Evolutionary conservation across 2,797 vertebrate species (phyloP), one percentile per base, ranked within the genome.

Genomic region (Clarias pachynema): DNA sequence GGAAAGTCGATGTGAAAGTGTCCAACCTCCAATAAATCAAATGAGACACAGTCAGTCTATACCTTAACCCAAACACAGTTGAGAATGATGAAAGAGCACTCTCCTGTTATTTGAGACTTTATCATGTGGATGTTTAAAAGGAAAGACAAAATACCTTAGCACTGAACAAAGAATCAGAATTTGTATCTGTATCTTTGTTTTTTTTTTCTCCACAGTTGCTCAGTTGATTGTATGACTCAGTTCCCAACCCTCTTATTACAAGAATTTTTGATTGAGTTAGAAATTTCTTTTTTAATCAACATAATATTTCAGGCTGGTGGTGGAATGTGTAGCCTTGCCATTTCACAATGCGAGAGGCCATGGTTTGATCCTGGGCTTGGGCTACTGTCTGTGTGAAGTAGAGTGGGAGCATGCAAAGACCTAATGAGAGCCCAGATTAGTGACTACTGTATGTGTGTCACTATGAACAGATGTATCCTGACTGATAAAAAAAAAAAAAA

Each of bases 11-110:
- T 95, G 95, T 95, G 94, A 95, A 95, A 96, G 95, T 94, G 94
- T 94, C 95, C 94, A 95, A 95, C 94, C 94, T 94, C 93, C 93
- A 94, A 96, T 96, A 95, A 95, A 96, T 96, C 95, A 96, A 68
- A 90, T 80, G 16, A 81, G 95, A 96, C 93, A 92, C 92, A 86
- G 91, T 89, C 92, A 94, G 94, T 95, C 94, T 94, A 94, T 94
- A 95, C 94, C 95, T 94, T 95, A 95, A 95, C 95, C 95, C 93
- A 95, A 94, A 95, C 95, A 95, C 93, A 92, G 93, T 95, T 93
- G 93, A 93, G 94, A 95, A 92, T 94, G 93, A 95, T 95, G 93
- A 95, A 72, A 82, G 31, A 74, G 34, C 10, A 44, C 60, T 68
- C 10, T 79, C 66, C 20, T 73, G n/a, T 26, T 49, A 68, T 78